Evolutionary conservation across 2,888 invertebrate species (phyloP), one percentile per base, ranked within the genome.

Genomic region (Hydropsyche betteni): DNA sequence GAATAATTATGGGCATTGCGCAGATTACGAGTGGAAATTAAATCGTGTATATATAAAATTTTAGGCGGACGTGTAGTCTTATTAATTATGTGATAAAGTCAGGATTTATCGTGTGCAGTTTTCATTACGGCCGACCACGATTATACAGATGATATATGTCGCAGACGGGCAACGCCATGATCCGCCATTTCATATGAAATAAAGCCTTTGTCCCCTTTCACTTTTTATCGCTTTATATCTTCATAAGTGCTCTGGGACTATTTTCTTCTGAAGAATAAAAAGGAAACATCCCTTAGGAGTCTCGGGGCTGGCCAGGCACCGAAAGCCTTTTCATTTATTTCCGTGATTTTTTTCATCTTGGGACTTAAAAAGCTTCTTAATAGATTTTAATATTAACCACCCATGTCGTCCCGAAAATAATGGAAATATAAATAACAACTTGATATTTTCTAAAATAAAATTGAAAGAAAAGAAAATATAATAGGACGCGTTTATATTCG

Each of bases 161-260:
- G 36, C 64, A 64, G 64, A 34, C 64, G 24, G 64, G 36, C 12
- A 34, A 64, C 64, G 36, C 64, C 36, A 64, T 64, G n/a, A 64
- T 64, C 64, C 64, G 8, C 36, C 64, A 36, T 64, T 64, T 64
- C 64, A 64, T 36, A 64, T 64, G 64, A 64, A 64, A 64, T 64
- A 64, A 64, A 64, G 64, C 64, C 64, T 64, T 64, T 64, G 64
- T 64, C 64, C 64, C 64, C 64, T 64, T 64, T 64, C 64, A 64
- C 64, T 70, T 53, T 70, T 70, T 70, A 53, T 33, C 70, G 52
- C 51, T 70, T 53, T 70, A 70, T 70, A 70, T 70, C 70, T 53
- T 70, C 52, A 51, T 70, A 70, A 70, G 70, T 70, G 70, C 53
- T n/a, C 53, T 14, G 52, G 70, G 53, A 53, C 52, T 53, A 53